Evolutionary conservation across 2,888 invertebrate genomes (phyloP), one percentile per base, ranked within the genome.

Genomic region (Trichogramma evanescens): DNA sequence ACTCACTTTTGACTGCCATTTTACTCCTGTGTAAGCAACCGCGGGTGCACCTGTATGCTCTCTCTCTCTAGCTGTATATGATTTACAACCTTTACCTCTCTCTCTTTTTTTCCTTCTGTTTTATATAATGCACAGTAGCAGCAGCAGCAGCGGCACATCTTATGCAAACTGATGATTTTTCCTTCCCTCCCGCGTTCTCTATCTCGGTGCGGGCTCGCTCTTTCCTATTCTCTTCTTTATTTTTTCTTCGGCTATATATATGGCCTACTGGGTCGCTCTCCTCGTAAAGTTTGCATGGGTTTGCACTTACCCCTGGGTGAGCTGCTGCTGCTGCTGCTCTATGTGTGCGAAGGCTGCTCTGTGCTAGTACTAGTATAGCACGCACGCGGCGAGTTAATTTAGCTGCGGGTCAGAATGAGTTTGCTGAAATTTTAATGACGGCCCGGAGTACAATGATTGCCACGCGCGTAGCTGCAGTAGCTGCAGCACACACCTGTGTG

Each of bases 111-210:
- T 26, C 3, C 26, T 26, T 2, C 26, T 26, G 26, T 26, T 26
- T 26, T 2, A 26, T 26, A 26, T 26, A 26, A 26, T 26, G 2
- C 3, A 26, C 26, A 26, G 13, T 13, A 13, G 26, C 26, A 26
- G 26, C 61, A 60, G 62, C 70, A 72, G 69, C 67, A 68, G 72
- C 70, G 71, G 68, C 71, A 74, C 73, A 72, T 75, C 69, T 72
- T 70, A 69, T 71, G 58, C 55, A 58, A 61, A 61, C 61, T 61
- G 69, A 70, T 61, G 58, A 61, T 61, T 61, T 61, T 58, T 61
- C 54, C 26, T 50, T 57, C 45, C 48, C 46, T 57, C 63, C 53
- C 26, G 26, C 26, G 26, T 26, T 26, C 3, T 26, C 26, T 26
- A 26, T 26, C 26, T 26, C 26, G 26, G 26, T 26, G 26, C 26